Conservation (phyloP, 2,888 invertebrate genomes). For the Nomada flava region DNA sequence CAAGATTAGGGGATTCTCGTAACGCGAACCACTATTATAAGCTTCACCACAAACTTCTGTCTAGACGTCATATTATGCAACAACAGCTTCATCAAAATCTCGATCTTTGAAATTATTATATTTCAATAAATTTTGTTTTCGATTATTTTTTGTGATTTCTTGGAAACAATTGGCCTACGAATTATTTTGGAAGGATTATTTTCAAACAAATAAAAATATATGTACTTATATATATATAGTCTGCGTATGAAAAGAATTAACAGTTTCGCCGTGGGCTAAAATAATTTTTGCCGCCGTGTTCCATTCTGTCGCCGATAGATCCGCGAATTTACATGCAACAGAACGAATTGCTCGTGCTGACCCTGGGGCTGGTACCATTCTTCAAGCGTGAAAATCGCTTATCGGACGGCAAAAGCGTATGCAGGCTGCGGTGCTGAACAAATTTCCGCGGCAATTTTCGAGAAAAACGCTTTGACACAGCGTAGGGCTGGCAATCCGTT, state of each 20-base stretch:
- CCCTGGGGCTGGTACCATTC: slow-evolving; percentile 14
- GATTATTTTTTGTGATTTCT: too few relatives aligned
- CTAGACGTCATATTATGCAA: neutral
- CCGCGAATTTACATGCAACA: slow-evolving; percentile 30
- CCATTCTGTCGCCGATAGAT: slow-evolving; percentile 27
- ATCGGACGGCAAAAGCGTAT: slow-evolving; percentile 17
- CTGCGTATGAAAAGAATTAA: neutral
- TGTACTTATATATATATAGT: too few relatives aligned
- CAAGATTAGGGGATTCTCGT: slow-evolving; percentile 48
- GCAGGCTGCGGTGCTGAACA: slow-evolving; percentile 35
- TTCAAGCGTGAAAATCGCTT: slow-evolving; percentile 38
- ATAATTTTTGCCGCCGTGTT: slow-evolving; percentile 5
- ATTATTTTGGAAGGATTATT: neutral
- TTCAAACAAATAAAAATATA: too few relatives aligned
- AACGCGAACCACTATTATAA: neutral
- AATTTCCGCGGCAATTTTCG: slow-evolving; percentile 65
- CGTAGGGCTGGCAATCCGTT: slow-evolving; percentile 63
- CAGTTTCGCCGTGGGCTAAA: slow-evolving; percentile 5
- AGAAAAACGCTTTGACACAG: slow-evolving; percentile 68
- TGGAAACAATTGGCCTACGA: too few relatives aligned
- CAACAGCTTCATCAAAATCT: neutral
- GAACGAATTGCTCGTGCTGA: slow-evolving; percentile 31
- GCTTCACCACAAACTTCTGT: slow-evolving; percentile 16
- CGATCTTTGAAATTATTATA: neutral
- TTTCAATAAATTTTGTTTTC: neutral